Conservation (phyloP, 2,797 vertebrate species). For the Crocodylus rhombifer region DNA sequence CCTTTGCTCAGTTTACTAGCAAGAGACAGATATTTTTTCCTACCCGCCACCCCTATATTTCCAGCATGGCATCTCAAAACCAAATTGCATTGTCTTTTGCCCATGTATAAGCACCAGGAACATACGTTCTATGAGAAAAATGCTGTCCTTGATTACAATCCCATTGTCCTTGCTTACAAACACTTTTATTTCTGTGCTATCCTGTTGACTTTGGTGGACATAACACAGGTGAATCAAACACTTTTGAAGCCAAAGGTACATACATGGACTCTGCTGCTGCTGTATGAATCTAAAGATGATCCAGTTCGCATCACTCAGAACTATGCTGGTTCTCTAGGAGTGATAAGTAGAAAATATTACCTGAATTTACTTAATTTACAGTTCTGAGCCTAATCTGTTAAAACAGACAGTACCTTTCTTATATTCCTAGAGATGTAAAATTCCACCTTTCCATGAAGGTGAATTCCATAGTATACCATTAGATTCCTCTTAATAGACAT, state of each 20-base stretch:
- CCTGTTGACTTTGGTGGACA: background rate
- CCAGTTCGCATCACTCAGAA: background rate
- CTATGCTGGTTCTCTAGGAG: background rate
- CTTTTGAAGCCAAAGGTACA: background rate
- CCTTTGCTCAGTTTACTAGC: background rate
- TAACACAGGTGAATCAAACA: background rate
- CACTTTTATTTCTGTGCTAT: too few species aligned
- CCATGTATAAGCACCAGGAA: background rate
- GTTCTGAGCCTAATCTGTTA: background rate
- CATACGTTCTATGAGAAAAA: conserved; percentile 1
- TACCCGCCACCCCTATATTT: background rate
- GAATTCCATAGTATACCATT: background rate
- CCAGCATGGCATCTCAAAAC: background rate
- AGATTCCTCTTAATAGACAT: background rate
- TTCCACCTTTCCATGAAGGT: background rate
- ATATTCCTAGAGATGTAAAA: background rate
- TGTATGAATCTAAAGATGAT: background rate
- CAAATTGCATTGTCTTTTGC: background rate
- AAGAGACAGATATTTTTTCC: background rate
- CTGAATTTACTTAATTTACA: background rate
- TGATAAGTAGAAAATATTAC: background rate
- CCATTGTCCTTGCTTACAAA: too few species aligned
- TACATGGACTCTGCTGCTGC: background rate
- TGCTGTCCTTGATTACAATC: background rate
- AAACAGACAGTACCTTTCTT: background rate